Conservation (phyloP, 2,113 vertebrate genomes). For the Larimichthys crocea region DNA sequence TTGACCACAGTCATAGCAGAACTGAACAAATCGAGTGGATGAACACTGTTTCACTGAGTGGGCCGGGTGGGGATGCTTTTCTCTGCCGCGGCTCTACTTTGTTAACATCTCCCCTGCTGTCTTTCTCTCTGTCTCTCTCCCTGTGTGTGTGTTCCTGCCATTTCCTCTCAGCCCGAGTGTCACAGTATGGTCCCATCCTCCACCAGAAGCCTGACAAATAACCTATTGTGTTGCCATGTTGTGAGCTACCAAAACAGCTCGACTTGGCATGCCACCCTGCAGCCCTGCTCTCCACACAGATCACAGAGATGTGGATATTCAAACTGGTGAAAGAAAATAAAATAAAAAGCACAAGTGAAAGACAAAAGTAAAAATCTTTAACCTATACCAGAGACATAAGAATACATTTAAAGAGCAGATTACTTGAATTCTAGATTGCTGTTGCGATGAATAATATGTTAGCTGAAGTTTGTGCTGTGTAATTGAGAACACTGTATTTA, state of each 20-base stretch:
- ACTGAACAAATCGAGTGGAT: constrained; percentile 8
- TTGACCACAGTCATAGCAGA: background rate
- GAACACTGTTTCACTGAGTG: background rate
- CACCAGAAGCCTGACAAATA: constrained; percentile 40
- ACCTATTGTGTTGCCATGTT: constrained; percentile 41
- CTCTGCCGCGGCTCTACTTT: background rate
- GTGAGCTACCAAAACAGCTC: constrained; percentile 23
- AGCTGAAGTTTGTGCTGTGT: background rate
- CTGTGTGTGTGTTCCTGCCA: constrained; percentile 16
- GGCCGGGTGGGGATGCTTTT: background rate
- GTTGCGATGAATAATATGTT: background rate
- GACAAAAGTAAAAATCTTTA: background rate
- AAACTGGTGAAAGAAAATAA: background rate
- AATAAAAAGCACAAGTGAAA: background rate
- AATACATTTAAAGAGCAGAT: background rate
- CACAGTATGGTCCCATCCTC: constrained; percentile 30
- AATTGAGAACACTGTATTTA: background rate
- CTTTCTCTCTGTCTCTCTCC: background rate
- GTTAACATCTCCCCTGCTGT: constrained; percentile 6
- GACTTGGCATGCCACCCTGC: constrained; percentile 3
- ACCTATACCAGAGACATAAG: background rate
- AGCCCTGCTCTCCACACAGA: constrained; percentile 12
- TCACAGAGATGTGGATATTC: background rate
- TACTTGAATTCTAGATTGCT: too few species aligned
- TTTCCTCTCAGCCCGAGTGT: constrained; percentile 10